Base-by-base conservation (phyloP, 2,888 invertebrate species). In the Acanthacorydalis orientalis region DNA sequence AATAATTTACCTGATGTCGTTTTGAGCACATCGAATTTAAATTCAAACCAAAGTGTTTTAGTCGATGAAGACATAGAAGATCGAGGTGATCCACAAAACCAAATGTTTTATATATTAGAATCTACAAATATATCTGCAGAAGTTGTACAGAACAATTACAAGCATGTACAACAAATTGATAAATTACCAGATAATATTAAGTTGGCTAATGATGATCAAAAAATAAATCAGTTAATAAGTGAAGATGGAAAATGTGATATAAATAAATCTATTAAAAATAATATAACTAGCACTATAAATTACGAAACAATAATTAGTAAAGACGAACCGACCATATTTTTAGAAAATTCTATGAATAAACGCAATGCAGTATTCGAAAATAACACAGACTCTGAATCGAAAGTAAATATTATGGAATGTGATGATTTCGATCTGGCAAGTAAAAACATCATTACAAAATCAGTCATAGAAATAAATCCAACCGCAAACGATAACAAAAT, bases 111-210 rank as follows among this genome's bases (percentile, higher is more conserved):
- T 35, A 31, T 47, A 14, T 32, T 47, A 39, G 47, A 47, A 43
- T 31, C 47, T 9, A 47, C 43, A n/a, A 42, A 47, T 31, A 43
- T 47, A 15, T 39, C 47, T 4, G 35, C 32, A 16, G 47, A 47
- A 43, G 35, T 38, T 31, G 47, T 43, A 31, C 31, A 31, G 43
- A 43, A 31, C n/a, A 15, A 47, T 23, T 47, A 47, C 35, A 47
- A 47, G 35, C 47, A 47, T 43, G 10, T 47, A 23, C 47, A 42
- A 33, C 47, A 47, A 31, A 47, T 47, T n/a, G 41, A 47, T 47
- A 47, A 47, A 43, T 32, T 47, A 34, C 47, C 47, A 12, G 47
- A 47, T 37, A 47, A 47, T 35, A 47, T 47, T 11, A 47, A 47
- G 42, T 11, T 47, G 23, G 37, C 42, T 43, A 15, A 38, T 14